Conservation (phyloP, 2,888 invertebrate genomes). For the Pterobdella sp. region DNA sequence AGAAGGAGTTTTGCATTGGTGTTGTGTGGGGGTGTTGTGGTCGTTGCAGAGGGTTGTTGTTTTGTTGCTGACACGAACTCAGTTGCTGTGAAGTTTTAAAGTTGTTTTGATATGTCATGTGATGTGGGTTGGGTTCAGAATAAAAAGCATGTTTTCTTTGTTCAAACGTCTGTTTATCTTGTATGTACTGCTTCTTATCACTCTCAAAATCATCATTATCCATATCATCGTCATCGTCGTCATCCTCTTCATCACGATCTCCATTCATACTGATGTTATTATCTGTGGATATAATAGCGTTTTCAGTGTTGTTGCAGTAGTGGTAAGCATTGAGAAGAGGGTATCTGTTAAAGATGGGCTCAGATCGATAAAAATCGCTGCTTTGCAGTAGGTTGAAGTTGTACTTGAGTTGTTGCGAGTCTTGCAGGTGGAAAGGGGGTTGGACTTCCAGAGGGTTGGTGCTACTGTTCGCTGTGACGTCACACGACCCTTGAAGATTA, state of each 20-base stretch:
- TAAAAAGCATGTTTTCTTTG: background rate
- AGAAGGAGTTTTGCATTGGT: background rate
- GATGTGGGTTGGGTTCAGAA: background rate
- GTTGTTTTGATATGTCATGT: background rate
- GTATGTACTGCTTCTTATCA: background rate
- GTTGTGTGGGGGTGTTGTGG: background rate
- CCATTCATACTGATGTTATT: slow-evolving; percentile 6
- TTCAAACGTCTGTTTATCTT: background rate
- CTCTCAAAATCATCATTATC: background rate
- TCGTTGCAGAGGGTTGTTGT: background rate
- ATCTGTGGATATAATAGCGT: background rate
- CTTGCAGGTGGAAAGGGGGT: background rate
- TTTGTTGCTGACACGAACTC: background rate
- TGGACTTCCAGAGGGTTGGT: background rate
- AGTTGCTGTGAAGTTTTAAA: background rate
- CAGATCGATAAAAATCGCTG: background rate
- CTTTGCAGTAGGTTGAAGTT: background rate
- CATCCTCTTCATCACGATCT: background rate
- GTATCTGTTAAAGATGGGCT: background rate
- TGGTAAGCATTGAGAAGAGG: background rate
- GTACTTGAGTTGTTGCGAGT: slow-evolving; percentile 7
- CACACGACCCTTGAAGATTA: too few relatives aligned
- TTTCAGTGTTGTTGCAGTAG: slow-evolving; percentile 3
- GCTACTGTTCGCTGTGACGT: too few relatives aligned
- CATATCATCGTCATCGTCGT: background rate